These are phyloP conservation scores for Piaya cayana DNA, from an alignment of 2,113 vertebrate species.

Conservation along the genomic window DNA sequence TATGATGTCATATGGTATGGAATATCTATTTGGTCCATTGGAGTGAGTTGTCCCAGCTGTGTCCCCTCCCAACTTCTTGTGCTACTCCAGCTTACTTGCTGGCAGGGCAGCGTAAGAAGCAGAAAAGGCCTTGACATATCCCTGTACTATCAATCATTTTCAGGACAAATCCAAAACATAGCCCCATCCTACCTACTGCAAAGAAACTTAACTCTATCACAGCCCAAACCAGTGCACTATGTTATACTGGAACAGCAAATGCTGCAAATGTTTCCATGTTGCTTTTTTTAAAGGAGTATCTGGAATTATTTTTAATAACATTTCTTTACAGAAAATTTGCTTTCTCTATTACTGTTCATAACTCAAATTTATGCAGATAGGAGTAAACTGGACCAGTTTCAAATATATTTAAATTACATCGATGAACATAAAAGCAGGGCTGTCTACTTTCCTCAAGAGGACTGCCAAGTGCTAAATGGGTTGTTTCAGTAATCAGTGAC, in stretches of 20 bases:
- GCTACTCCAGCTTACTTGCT: fast-evolving
- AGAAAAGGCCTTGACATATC: background rate
- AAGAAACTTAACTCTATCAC: background rate
- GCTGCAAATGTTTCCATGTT: background rate
- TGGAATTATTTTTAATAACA: background rate
- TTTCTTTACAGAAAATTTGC: background rate
- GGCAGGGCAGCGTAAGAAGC: background rate
- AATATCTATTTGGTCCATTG: background rate
- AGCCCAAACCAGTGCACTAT: background rate
- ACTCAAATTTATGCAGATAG: background rate
- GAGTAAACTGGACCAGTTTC: background rate
- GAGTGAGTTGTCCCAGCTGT: background rate
- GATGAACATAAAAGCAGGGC: background rate
- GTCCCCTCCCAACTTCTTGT: background rate
- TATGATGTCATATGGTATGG: fast-evolving
- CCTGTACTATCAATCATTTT: background rate
- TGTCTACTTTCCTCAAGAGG: background rate
- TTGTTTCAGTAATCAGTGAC: background rate
- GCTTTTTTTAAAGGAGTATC: background rate
- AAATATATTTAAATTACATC: background rate
- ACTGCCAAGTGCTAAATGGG: background rate
- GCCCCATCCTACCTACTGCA: background rate
- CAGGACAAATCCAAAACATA: background rate
- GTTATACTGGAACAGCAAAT: background rate
- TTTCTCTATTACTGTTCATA: background rate